Conservation (phyloP, 2,113 vertebrate species). For the Phylloscopus trochilus region DNA sequence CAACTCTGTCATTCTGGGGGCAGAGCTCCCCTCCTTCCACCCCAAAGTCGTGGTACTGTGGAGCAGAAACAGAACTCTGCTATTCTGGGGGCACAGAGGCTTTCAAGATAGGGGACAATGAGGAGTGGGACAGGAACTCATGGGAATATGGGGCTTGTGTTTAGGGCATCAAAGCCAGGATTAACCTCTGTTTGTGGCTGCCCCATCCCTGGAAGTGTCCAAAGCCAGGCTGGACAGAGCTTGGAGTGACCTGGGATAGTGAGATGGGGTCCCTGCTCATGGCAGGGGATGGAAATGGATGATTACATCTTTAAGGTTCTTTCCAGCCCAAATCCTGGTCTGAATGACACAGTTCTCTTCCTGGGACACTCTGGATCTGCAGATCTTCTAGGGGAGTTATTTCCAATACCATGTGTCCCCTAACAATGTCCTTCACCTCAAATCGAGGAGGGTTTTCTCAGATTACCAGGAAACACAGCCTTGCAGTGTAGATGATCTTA, state of each 20-base stretch:
- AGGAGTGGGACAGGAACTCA: not conserved
- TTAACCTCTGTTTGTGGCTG: not conserved
- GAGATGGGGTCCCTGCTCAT: not conserved
- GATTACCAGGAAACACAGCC: not conserved
- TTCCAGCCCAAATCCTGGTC: not conserved
- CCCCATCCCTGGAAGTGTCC: not conserved
- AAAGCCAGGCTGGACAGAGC: not conserved
- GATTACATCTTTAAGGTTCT: not conserved
- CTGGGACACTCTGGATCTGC: not conserved
- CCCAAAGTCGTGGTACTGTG: slow-evolving; percentile 75
- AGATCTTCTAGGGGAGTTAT: not conserved
- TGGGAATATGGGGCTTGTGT: not conserved
- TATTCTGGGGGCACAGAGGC: not conserved
- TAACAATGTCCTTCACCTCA: not conserved
- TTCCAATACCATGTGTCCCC: not conserved
- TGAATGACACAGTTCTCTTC: not conserved
- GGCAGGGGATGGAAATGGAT: not conserved
- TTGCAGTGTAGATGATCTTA: not conserved
- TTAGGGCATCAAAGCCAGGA: not conserved
- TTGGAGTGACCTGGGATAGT: not conserved
- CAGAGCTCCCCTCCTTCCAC: slow-evolving; percentile 84
- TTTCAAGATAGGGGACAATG: not conserved
- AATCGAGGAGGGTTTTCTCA: not conserved
- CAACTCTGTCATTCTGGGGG: not conserved
- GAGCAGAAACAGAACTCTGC: not conserved